Evolutionary conservation across 2,888 invertebrate species (phyloP).

Genomic region (Carabus problematicus): DNA sequence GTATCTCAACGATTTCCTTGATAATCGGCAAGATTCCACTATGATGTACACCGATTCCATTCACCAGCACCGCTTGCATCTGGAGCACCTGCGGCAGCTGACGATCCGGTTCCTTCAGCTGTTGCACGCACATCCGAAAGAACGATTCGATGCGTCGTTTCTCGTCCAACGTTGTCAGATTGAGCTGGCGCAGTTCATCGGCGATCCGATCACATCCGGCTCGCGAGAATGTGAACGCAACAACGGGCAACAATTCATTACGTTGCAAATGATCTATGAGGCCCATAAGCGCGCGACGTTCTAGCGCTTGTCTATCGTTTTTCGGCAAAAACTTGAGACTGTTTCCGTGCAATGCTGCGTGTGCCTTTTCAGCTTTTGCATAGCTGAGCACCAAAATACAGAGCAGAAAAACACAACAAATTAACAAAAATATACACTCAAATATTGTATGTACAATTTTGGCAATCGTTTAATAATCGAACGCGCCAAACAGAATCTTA

Average conservation of each 20-base stretch:
- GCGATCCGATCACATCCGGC: conserved; percentile 79
- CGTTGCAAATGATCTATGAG: conserved; percentile 83
- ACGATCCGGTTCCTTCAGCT: conserved; percentile 78
- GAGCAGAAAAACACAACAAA: no score
- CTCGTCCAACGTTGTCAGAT: conserved; percentile 85
- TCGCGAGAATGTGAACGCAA: conserved; percentile 92
- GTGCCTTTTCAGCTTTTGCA: conserved; percentile 44
- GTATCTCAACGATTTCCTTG: conserved; percentile 98
- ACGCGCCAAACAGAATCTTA: no score
- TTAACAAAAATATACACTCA: no score
- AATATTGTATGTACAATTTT: no score
- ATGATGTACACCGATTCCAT: conserved; percentile 97
- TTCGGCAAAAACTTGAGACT: conserved; percentile 16
- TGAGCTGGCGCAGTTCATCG: conserved; percentile 65
- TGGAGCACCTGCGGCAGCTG: conserved; percentile 84
- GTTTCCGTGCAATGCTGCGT: not conserved
- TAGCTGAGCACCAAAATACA: conserved; percentile 49
- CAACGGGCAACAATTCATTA: conserved; percentile 88
- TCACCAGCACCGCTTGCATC: conserved; percentile 74
- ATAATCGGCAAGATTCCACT: conserved; percentile 97
- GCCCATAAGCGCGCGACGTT: conserved; percentile 82
- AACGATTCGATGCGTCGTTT: conserved; percentile 85
- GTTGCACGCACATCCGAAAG: conserved; percentile 82
- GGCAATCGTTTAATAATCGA: no score
- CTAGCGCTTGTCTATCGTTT: conserved; percentile 67